Base-by-base conservation (phyloP, 1,140 invertebrate species). In the Pteromalus puparum region DNA sequence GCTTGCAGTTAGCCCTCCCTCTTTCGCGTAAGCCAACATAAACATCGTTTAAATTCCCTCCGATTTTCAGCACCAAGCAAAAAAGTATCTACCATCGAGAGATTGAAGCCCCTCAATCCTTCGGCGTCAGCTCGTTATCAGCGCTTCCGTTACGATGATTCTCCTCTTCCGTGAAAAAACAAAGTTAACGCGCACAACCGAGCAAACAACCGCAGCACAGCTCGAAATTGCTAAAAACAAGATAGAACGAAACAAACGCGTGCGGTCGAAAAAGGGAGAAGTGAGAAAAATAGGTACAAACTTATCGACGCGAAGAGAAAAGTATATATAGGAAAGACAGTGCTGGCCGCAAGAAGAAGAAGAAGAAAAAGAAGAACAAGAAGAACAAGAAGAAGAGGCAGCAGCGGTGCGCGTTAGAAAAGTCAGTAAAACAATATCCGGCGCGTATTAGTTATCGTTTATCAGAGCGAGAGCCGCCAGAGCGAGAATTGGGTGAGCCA, bases 401-500 rank as follows among this genome's bases (percentile, higher is more conserved):
- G 26, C 7, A 13, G 15, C 42, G 24, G 34, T 21, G 6, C 48
- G 53, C 53, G 53, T 67, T 70, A 61, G 76, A 53, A 87, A 87
- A 87, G 87, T 86, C 87, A 28, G 85, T 86, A 77, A 86, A 87
- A 87, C 85, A 88, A 87, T 87, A 87, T 87, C 84, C 84, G 79
- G 53, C 82, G 61, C 83, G 83, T 87, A 88, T 88, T 88, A 88
- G 87, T 88, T 88, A 88, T 88, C 87, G 87, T 88, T 88, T 88
- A 88, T 88, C 87, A 88, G 85, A 18, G 1, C 38, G 72, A 13
- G 42, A 28, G 68, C 38, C 75, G 46, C 18, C 21, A n/a, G 7
- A 61, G 70, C 24, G 82, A 86, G 87, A 90, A 90, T 89, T 90
- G 88, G 88, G 88, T 89, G 87, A 88, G 91, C 91, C 91, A 92